Evolutionary conservation across 2,797 vertebrate species (phyloP), one percentile per base, ranked within the genome.

Genomic region (Siniperca scherzeri): DNA sequence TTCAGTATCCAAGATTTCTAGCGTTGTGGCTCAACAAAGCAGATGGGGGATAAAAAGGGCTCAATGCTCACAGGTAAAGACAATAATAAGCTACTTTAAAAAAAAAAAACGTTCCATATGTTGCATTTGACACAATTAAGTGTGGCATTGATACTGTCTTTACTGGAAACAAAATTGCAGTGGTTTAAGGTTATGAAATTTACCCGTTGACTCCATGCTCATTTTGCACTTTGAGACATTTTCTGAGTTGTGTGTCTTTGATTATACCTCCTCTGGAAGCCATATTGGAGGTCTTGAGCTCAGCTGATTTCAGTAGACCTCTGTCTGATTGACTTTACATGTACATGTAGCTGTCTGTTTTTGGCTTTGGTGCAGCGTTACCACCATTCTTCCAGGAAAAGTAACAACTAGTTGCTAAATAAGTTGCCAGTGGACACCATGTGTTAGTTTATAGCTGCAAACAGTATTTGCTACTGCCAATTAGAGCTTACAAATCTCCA

Each of bases 181-280:
- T 13, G 17, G 57, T 13, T 22, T 60, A 4, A 16, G 5, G 13
- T 50, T 2, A 38, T 61, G 9, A 14, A 44, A 22, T 36, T 36
- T 1, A 30, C n/a, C 33, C 27, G 5, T 52, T 66, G 25, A 66
- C 62, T 46, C 36, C 3, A 7, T 17, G 13, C 9, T 42, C 25
- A 66, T 30, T 57, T 59, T 78, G 66, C 52, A 73, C 62, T 60
- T 84, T 78, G 36, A 64, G 55, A 56, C 21, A 59, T 55, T 53
- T 38, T 70, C 19, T 27, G 40, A 62, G 27, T 38, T 7, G 52
- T 25, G 42, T 59, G 59, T 82, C 64, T 48, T 70, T 59, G 66
- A 42, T 72, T 13, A 10, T n/a, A 3, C 59, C 13, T 60, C 57
- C 22, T 30, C 64, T 7, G 21, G 57, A 77, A 60, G 74, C 61